A percentile compares a stretch with the other conserved stretches of the same genome.
These are phyloP conservation scores for Xiphorhynchus elegans DNA, from an alignment of 2,113 vertebrate genomes.

Conservation along the genomic window DNA sequence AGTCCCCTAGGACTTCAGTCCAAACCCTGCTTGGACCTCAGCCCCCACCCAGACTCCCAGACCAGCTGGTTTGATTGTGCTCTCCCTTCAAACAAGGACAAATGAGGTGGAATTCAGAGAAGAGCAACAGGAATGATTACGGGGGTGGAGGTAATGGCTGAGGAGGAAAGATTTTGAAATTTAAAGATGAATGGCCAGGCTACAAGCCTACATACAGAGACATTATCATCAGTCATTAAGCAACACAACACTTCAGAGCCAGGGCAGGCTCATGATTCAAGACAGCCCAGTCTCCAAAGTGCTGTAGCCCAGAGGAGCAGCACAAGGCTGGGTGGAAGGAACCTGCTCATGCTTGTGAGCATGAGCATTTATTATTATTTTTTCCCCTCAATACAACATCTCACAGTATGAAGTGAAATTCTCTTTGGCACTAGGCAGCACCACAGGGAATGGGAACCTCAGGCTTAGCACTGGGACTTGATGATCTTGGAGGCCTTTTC, in stretches of 20 bases:
- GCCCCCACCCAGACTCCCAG: background rate
- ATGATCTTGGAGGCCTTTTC: background rate
- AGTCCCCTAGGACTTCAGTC: background rate
- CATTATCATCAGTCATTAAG: constrained; percentile 57
- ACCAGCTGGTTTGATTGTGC: background rate
- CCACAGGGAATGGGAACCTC: background rate
- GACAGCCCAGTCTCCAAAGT: background rate
- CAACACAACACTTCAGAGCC: background rate
- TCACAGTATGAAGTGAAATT: background rate
- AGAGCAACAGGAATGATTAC: constrained; percentile 28
- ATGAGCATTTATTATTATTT: background rate
- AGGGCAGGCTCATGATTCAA: constrained; percentile 20
- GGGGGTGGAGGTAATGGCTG: constrained; percentile 42
- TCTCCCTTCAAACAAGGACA: constrained; percentile 31
- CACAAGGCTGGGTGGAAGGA: fast-evolving
- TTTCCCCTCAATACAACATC: background rate
- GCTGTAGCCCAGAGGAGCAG: background rate
- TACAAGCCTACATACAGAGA: background rate
- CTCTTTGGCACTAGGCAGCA: background rate
- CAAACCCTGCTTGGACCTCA: background rate
- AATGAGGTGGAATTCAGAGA: constrained; percentile 27
- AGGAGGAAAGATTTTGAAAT: constrained; percentile 58
- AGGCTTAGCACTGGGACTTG: background rate
- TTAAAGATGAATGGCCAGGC: constrained; percentile 32
- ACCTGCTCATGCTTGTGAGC: background rate